Percentiles rank a stretch among this genome's conserved stretches.
Evolutionary conservation across 2,888 invertebrate genomes (phyloP).

Genomic region (Stenolophus ochropezus): DNA sequence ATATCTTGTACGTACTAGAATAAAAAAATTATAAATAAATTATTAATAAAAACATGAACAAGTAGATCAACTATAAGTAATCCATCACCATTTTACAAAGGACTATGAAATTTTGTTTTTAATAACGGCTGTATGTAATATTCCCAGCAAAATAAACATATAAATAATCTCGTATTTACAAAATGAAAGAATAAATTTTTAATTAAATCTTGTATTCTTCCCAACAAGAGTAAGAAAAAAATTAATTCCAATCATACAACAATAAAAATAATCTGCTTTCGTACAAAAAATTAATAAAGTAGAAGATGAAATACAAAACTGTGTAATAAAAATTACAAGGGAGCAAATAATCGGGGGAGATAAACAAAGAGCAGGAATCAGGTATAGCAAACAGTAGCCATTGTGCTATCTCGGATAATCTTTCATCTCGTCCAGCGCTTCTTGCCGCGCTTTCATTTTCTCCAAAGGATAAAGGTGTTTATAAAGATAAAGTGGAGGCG

Average conservation of each 20-base stretch:
- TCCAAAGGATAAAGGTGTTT: not conserved
- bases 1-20: no score
- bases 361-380: not conserved
- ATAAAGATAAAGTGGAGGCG: not conserved
- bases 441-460: not conserved
- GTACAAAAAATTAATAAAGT: not conserved
- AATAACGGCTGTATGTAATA: not conserved
- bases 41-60: no score
- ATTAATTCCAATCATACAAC: not conserved
- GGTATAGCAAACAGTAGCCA: not conserved
- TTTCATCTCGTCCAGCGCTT: not conserved
- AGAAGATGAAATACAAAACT: not conserved
- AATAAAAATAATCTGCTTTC: not conserved
- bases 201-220: not conserved
- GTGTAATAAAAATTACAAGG: constrained; percentile 3
- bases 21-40: no score
- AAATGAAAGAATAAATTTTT: constrained; percentile 1
- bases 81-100: not conserved
- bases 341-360: not conserved
- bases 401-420: constrained; percentile 8
- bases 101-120: not conserved
- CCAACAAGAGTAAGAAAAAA: not conserved
- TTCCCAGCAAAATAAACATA: not conserved
- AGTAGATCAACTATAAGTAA: not conserved
- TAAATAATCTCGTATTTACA: not conserved